A percentile compares a stretch with the other conserved stretches of the same genome.
Evolutionary conservation across 2,888 invertebrate species (phyloP).

Genomic region (Kuschelorhynchus macadamiae): DNA sequence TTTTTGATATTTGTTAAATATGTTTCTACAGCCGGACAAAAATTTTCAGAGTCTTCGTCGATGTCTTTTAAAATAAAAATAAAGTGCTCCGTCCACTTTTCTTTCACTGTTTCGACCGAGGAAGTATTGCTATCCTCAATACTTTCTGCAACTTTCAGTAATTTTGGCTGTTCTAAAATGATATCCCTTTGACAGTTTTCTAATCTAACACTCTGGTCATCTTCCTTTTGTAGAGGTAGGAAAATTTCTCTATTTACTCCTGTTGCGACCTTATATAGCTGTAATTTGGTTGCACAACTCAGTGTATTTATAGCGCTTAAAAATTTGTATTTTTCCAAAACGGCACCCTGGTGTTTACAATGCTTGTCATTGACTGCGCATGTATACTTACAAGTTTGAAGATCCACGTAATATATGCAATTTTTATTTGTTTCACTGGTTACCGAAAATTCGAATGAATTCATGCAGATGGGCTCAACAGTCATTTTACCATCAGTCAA

Average conservation of each 20-base stretch:
- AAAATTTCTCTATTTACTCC: neutral
- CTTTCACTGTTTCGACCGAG: too few species aligned
- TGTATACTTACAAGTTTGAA: slow-evolving; percentile 1
- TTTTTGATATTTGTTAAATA: too few species aligned
- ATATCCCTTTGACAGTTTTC: neutral
- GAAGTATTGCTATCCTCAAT: too few species aligned
- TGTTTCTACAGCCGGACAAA: too few species aligned
- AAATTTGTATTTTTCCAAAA: slow-evolving; percentile 4
- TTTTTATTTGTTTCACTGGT: neutral
- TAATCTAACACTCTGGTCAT: neutral
- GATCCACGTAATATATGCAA: slow-evolving; percentile 4
- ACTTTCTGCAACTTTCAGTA: too few species aligned
- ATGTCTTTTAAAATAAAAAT: too few species aligned
- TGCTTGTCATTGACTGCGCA: neutral
- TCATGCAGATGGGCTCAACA: neutral
- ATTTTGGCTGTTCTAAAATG: neutral
- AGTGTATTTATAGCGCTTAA: slow-evolving; percentile 1
- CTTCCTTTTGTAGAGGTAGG: neutral
- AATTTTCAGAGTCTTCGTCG: too few species aligned
- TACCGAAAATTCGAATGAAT: slow-evolving; percentile 2
- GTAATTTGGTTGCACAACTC: neutral
- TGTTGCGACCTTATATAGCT: slow-evolving; percentile 1
- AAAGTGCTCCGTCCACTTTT: too few species aligned
- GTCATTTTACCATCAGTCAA: slow-evolving; percentile 6
- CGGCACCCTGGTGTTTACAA: slow-evolving; percentile 5